These are phyloP conservation scores for Heterohyrax brucei DNA, from an alignment of 2,797 vertebrate genomes.

Conservation along the genomic window DNA sequence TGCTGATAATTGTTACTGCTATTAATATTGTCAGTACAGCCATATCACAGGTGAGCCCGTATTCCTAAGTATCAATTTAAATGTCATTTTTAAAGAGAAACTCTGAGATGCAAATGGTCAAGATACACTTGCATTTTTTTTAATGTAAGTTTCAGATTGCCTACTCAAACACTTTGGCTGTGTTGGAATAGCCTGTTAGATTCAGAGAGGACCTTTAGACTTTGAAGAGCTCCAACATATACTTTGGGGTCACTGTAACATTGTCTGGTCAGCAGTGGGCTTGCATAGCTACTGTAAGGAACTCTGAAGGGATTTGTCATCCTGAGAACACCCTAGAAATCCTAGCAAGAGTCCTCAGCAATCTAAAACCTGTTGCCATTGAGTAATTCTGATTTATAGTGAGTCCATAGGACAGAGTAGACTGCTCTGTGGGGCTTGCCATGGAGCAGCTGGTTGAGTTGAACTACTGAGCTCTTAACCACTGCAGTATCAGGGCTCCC, in stretches of 20 bases:
- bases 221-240: constrained; percentile 37
- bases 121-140: constrained; percentile 59
- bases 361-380: too few species aligned
- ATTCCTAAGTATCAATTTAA: neutral
- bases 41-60: neutral
- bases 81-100: constrained; percentile 42
- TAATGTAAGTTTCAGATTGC: neutral
- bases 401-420: too few species aligned
- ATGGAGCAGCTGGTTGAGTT: too few species aligned
- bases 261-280: constrained; percentile 1
- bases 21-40: neutral
- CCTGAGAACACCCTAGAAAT: constrained; percentile 39
- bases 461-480: too few species aligned
- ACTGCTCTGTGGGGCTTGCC: too few species aligned
- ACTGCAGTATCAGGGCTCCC: too few species aligned
- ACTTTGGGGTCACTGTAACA: neutral
- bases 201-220: constrained; percentile 3
- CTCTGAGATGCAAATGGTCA: constrained; percentile 6
- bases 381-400: too few species aligned
- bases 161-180: neutral
- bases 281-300: constrained; percentile 12
- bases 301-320: constrained; percentile 8
- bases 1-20: neutral
- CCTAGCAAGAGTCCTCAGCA: neutral
- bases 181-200: neutral